Percentiles rank a stretch among this genome's conserved stretches.
phyloP scores from a whole-genome alignment of 2,888 invertebrate genomes.

The Protula sp. region DNA sequence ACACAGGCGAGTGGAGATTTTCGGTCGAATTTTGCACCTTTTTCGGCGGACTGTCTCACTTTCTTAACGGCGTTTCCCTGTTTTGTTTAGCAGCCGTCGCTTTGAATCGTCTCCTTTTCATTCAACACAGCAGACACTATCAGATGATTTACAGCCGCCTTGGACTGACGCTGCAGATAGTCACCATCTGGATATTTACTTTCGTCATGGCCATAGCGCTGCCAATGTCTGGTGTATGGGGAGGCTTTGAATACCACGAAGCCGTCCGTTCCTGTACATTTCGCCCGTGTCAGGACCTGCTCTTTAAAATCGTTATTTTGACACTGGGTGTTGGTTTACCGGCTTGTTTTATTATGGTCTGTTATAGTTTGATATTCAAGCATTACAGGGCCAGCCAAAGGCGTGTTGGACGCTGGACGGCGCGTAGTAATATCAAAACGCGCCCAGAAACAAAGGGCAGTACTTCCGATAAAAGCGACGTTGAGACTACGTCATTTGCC shows the following conservation, averaged over 20 bases:
- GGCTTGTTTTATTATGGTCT: slow-evolving; percentile 1
- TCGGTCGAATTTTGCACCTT: not conserved
- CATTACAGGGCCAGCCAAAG: slow-evolving; percentile 1
- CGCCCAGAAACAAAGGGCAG: too few relatives aligned
- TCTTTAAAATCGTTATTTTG: not conserved
- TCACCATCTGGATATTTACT: not conserved
- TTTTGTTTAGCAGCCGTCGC: not conserved
- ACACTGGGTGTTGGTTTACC: not conserved
- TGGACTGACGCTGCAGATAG: not conserved
- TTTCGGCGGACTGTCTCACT: not conserved
- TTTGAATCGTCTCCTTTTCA: not conserved
- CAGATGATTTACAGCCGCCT: not conserved
- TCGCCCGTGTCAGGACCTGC: not conserved
- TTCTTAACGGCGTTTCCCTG: not conserved
- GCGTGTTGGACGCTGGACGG: not conserved
- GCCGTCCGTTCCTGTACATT: not conserved
- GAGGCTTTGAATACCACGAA: not conserved
- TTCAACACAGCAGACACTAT: not conserved
- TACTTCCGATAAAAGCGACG: too few relatives aligned
- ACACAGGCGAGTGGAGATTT: not conserved
- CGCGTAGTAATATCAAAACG: too few relatives aligned
- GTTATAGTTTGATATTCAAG: slow-evolving; percentile 1
- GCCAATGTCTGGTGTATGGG: not conserved
- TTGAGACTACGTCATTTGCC: too few relatives aligned
- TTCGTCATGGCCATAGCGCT: not conserved